Evolutionary conservation across 2,797 vertebrate species (phyloP).

Genomic region (Halcyon leucocephala): DNA sequence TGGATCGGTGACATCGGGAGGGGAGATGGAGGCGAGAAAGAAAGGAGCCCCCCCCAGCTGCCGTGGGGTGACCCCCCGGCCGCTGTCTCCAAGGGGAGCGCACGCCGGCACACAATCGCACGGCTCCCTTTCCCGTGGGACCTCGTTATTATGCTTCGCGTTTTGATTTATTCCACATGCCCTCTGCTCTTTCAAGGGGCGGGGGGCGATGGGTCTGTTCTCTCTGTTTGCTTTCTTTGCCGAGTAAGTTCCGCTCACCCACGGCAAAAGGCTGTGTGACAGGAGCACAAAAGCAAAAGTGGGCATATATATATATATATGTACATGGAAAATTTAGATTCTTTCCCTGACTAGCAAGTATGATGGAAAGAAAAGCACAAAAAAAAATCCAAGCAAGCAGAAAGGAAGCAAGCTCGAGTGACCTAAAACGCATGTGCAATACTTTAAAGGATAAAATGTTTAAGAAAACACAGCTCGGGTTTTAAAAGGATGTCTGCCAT

Average conservation of each 20-base stretch:
- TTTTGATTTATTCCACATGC: conserved; percentile 82
- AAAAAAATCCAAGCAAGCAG: neutral
- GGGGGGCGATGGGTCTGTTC: conserved; percentile 55
- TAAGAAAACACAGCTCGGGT: neutral
- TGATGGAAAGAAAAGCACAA: neutral
- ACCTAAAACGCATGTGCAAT: neutral
- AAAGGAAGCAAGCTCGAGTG: neutral
- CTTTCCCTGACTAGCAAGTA: neutral
- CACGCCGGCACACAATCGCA: conserved; percentile 61
- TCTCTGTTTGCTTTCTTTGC: conserved; percentile 77
- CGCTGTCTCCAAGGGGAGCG: conserved; percentile 61
- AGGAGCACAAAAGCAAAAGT: neutral
- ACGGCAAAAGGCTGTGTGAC: neutral
- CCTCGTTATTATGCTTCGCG: conserved; percentile 49
- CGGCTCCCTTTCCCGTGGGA: conserved; percentile 71
- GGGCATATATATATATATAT: neutral
- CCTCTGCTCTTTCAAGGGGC: conserved; percentile 63
- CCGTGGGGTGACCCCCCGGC: neutral
- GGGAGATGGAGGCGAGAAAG: conserved; percentile 64
- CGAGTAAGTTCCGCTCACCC: conserved; percentile 9
- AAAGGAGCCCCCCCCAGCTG: conserved; percentile 23
- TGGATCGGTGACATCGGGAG: conserved; percentile 75
- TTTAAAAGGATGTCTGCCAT: neutral
- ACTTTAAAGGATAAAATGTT: neutral
- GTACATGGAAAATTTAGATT: neutral